Conservation (phyloP, 1,140 invertebrate species). For the Drosophila pandora region DNA sequence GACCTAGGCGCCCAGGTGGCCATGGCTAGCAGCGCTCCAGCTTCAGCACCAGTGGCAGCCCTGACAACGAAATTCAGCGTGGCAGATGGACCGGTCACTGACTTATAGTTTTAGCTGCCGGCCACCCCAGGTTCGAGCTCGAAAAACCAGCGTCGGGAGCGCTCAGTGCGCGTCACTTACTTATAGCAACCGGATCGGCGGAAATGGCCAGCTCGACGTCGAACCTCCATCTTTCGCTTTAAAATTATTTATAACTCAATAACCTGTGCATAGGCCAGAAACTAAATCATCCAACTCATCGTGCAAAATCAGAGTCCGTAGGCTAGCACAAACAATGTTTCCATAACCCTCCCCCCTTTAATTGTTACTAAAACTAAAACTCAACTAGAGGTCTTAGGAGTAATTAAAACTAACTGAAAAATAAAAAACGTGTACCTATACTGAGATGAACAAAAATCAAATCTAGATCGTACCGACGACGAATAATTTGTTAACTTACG, state of each 20-base stretch:
- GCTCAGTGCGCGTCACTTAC: constrained; percentile 55
- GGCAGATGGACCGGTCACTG: constrained; percentile 76
- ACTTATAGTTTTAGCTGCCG: constrained; percentile 82
- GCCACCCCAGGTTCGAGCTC: constrained; percentile 25
- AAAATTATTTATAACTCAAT: constrained; percentile 72
- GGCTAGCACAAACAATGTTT: constrained; percentile 14
- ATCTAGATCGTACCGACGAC: constrained; percentile 6
- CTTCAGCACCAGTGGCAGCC: background rate
- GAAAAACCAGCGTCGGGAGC: background rate
- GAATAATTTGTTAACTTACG: background rate
- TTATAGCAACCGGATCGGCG: constrained; percentile 58
- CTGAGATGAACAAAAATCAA: constrained; percentile 63
- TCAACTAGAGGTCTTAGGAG: background rate
- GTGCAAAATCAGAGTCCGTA: constrained; percentile 11
- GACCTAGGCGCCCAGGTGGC: constrained; percentile 66
- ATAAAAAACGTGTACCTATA: constrained; percentile 61
- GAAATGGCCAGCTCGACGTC: constrained; percentile 25
- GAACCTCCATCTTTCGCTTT: constrained; percentile 57
- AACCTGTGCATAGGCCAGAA: constrained; percentile 50
- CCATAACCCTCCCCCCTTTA: background rate
- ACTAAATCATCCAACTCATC: constrained; percentile 28
- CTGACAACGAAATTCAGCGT: constrained; percentile 57
- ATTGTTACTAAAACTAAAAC: constrained; percentile 33
- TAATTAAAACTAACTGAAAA: constrained; percentile 50
- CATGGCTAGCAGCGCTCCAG: constrained; percentile 1